Base-by-base conservation (phyloP, 2,888 invertebrate genomes). In the Pristionchus exspectatus region DNA sequence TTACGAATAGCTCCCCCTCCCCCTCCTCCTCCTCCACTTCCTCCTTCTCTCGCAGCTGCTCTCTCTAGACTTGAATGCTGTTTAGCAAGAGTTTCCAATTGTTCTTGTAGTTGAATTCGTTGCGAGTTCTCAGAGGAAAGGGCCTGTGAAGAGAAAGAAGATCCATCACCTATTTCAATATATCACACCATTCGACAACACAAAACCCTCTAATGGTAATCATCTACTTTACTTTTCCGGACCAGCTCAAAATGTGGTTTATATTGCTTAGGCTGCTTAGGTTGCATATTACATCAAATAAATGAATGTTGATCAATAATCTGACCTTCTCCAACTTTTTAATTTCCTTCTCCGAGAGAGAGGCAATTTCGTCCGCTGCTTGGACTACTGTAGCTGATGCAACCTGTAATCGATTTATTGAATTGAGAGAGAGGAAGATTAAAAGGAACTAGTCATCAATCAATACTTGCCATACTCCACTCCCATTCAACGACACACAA, bases 1-100 rank as follows among this genome's bases (percentile, higher is more conserved):
- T 86, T 66, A 18, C 38, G 38, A 66, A 63, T 86, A 14, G 44
- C 24, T 66, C 63, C 38, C 56, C 44, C 85, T 30, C 63, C 27
- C 63, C 63, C 38, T 85, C 44, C 85, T 30, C 63, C 27, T 27
- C 59, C 14, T 44, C 69, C 33, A 54, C 88, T 88, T 33, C 59
- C 81, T 44, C 44, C 63, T 81, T 81, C 88, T 44, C 81, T 88
- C 4, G 91, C 91, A 3, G 98, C 98, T 24, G 94, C 95, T 95
- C 98, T 97, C 96, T 99, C 99, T 92, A 99, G 96, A 94, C 97
- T 97, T 90, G 98, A 98, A 95, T 98, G 99, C 95, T 99, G 99
- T 92, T 98, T 97, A 24, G 99, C 99, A 91, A 99, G 96, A 94
- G 98, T 98, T 95, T 99, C 99, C 27, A 99, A 98, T 96, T 99